Conservation (phyloP, 2,797 vertebrate species). For the Australoheros facetus region DNA sequence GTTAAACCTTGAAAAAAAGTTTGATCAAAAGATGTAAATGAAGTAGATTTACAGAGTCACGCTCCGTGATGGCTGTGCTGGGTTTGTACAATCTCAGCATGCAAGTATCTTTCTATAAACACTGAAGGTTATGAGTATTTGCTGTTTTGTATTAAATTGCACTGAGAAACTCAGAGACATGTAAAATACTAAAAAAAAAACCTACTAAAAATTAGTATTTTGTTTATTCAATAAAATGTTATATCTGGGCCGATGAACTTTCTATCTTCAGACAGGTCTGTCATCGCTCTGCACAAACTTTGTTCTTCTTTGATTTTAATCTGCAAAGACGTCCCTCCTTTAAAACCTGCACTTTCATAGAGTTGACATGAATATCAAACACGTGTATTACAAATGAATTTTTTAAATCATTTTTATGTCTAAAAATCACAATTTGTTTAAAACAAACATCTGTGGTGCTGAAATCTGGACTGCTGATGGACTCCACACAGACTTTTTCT, state of each 20-base stretch:
- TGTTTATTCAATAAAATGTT: too few species aligned
- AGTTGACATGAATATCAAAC: not conserved
- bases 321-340: not conserved
- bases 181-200: too few species aligned
- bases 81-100: too few species aligned
- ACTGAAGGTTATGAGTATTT: not conserved
- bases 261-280: accelerated
- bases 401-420: not conserved
- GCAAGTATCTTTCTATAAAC: not conserved
- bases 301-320: not conserved
- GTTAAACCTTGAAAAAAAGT: not conserved
- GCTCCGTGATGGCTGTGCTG: too few species aligned
- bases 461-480: not conserved
- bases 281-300: not conserved
- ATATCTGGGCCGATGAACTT: not conserved
- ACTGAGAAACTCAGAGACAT: not conserved
- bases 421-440: not conserved
- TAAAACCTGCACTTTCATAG: not conserved
- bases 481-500: not conserved
- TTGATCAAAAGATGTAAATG: accelerated
- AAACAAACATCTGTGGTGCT: too few species aligned
- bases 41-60: not conserved
- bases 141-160: not conserved
- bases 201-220: too few species aligned
- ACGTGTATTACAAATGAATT: accelerated